A percentile compares a stretch with the other conserved stretches of the same genome.
Evolutionary conservation across 2,113 vertebrate genomes (phyloP).

Genomic region (Misgurnus anguillicaudatus): DNA sequence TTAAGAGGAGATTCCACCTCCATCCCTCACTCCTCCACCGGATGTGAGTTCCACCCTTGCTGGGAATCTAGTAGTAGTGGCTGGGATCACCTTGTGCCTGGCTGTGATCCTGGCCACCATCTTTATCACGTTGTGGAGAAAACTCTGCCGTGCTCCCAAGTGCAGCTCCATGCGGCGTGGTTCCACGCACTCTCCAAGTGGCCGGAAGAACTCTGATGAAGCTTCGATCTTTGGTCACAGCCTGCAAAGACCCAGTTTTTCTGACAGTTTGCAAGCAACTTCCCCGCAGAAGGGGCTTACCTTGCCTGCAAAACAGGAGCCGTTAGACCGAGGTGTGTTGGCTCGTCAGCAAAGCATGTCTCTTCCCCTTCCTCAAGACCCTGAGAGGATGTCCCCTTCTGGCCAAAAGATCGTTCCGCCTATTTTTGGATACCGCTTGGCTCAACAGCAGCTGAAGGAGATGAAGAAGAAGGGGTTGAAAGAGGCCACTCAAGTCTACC

Average conservation of each 20-base stretch:
- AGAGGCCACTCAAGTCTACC: constrained; percentile 91
- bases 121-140: constrained; percentile 89
- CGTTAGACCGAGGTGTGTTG: constrained; percentile 66
- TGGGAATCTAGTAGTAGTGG: constrained; percentile 85
- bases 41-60: constrained; percentile 61
- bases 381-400: constrained; percentile 76
- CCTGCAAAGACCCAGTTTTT: constrained; percentile 82
- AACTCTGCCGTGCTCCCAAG: constrained; percentile 80
- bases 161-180: constrained; percentile 76
- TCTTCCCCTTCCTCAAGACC: constrained; percentile 70
- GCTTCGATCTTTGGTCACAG: constrained; percentile 86
- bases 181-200: constrained; percentile 79
- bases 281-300: constrained; percentile 46
- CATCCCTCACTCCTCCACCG: constrained; percentile 55
- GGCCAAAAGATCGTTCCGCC: constrained; percentile 91
- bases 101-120: constrained; percentile 87
- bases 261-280: constrained; percentile 73
- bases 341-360: constrained; percentile 72
- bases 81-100: constrained; percentile 88
- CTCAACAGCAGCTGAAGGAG: constrained; percentile 95
- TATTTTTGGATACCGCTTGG: constrained; percentile 92
- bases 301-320: constrained; percentile 1
- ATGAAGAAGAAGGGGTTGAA: constrained; percentile 95
- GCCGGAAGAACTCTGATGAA: constrained; percentile 88
- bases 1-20: constrained; percentile 46